Percentiles rank a stretch among this genome's conserved stretches.
phyloP scores from a whole-genome alignment of 2,888 invertebrate species.

The Limnephilus lunatus region DNA sequence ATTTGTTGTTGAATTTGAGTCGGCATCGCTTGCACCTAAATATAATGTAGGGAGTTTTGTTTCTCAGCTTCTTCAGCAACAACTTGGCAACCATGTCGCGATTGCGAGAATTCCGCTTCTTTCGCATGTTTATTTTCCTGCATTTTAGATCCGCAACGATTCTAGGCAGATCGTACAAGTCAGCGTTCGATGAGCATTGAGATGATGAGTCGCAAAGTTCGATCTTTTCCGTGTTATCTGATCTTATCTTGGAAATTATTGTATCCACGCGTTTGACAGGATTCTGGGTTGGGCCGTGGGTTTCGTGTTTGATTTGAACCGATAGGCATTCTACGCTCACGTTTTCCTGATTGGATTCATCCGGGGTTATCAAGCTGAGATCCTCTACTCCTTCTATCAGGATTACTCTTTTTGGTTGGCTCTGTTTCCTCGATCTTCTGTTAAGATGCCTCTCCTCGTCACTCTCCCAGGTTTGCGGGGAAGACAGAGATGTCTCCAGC shows the following conservation, averaged over 20 bases:
- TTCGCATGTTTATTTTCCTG: not conserved
- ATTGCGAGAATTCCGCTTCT: not conserved
- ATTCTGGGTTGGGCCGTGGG: conserved; percentile 2
- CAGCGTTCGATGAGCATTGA: not conserved
- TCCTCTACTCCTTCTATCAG: conserved; percentile 63
- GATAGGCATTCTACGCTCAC: not conserved
- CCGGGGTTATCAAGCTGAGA: not conserved
- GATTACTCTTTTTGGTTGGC: conserved; percentile 74
- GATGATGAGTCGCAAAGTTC: conserved; percentile 10
- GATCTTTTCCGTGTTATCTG: not conserved
- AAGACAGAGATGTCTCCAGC: not conserved
- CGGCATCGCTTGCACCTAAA: conserved; percentile 64
- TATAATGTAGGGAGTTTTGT: conserved; percentile 55
- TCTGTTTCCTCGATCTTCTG: conserved; percentile 74
- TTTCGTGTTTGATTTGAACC: not conserved
- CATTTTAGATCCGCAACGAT: not conserved
- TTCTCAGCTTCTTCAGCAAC: conserved; percentile 56
- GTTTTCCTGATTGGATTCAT: not conserved
- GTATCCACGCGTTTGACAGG: conserved; percentile 52
- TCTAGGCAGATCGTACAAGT: not conserved
- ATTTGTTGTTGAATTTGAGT: conserved; percentile 62
- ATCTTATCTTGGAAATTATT: conserved; percentile 57
- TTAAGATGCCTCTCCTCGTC: conserved; percentile 68
- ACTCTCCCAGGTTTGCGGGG: conserved; percentile 67
- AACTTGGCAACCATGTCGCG: conserved; percentile 38